Base-by-base conservation (phyloP, 2,113 vertebrate genomes). In the Polypterus senegalus region DNA sequence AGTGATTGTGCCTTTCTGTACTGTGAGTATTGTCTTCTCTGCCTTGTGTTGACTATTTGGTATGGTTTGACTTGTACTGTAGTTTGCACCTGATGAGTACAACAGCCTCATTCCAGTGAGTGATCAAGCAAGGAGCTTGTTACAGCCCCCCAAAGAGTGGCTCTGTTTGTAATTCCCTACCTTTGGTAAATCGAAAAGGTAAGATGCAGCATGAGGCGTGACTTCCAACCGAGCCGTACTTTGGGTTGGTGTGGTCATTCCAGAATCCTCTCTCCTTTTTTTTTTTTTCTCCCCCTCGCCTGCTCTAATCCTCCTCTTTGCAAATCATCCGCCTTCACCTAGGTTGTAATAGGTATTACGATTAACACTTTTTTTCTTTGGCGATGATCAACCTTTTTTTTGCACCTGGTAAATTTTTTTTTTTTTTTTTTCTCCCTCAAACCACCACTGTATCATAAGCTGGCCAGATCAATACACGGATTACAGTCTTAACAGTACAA, bases 121-220 rank as follows among this genome's bases (percentile, higher is more conserved):
- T 76, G 93, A 97, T 78, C 89, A 93, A 79, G 81, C 89, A 80
- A 86, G 93, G 79, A 90, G 89, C 85, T 84, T 97, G 84, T 87
- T 94, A 85, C 94, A 97, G 87, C 88, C 84, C 68, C 81, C 93
- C 81, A 98, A 98, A 91, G 94, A 98, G 79, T 98, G 94, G 94
- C 90, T 98, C 83, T 98, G 94, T 87, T 91, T 98, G 74, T 98
- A 97, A 87, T 73, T 78, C 71, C 79, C 66, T 66, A 61, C 11
- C 74, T 78, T 72, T 73, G 75, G 77, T 69, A 76, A 81, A 78
- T 70, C 73, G 61, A 71, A 73, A 84, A 89, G 86, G 84, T 89
- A 90, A 89, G 85, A 80, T 57, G 65, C 65, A 63, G 67, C 67
- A 70, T 67, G 69, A 58, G 58, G 59, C 54, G 51, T 47, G 56